These are phyloP conservation scores for Gambusia yucatana DNA, from an alignment of 2,797 vertebrate species.

Conservation along the genomic window DNA sequence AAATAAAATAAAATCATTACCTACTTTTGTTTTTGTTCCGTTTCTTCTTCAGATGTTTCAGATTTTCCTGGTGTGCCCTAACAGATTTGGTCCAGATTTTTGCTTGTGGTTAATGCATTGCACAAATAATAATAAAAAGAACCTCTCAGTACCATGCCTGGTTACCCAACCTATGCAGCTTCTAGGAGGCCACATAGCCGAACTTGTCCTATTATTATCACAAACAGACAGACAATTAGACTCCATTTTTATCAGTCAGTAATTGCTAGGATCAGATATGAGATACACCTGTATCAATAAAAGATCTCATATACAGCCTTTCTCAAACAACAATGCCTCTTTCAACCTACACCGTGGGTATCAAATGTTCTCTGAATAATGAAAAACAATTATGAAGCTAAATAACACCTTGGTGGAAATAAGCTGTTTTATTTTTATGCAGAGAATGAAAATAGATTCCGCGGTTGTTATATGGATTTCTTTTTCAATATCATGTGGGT, in stretches of 20 bases:
- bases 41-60: neutral
- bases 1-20: neutral
- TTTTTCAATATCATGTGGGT: conserved; percentile 70
- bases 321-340: conserved; percentile 78
- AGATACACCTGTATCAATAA: conserved; percentile 82
- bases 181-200: conserved; percentile 22
- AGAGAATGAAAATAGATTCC: conserved; percentile 76
- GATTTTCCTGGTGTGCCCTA: conserved; percentile 1
- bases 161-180: conserved; percentile 17
- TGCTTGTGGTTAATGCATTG: neutral
- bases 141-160: neutral
- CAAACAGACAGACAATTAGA: conserved; percentile 73
- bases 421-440: conserved; percentile 78
- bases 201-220: conserved; percentile 72
- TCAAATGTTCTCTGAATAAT: conserved; percentile 82
- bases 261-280: conserved; percentile 79
- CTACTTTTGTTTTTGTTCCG: neutral
- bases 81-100: conserved; percentile 23
- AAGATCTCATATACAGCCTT: conserved; percentile 79
- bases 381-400: conserved; percentile 84
- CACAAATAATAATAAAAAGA: neutral
- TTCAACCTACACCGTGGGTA: conserved; percentile 80
- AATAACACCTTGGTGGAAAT: conserved; percentile 77
- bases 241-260: conserved; percentile 72
- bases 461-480: conserved; percentile 66